phyloP scores from a whole-genome alignment of 2,888 invertebrate species.

The Drosophila macrothrix region DNA sequence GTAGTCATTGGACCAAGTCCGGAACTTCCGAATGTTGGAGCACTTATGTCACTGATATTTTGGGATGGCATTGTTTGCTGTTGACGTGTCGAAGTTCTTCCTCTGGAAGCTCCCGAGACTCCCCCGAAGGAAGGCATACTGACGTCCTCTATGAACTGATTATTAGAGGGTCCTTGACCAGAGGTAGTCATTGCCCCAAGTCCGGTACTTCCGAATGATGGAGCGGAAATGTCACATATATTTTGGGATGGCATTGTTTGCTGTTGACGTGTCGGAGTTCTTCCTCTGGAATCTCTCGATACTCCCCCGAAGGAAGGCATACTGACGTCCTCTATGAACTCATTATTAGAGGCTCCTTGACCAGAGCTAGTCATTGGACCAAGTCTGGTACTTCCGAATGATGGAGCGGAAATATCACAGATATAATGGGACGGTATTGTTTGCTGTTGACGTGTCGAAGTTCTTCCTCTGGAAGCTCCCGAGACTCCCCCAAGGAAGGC shows the following conservation, averaged over 20 bases:
- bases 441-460: neutral
- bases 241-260: neutral
- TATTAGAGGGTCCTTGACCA: neutral
- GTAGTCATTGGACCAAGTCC: neutral
- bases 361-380: neutral
- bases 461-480: neutral
- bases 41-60: accelerated
- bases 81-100: neutral
- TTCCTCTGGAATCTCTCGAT: neutral
- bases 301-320: neutral
- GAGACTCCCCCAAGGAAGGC: neutral
- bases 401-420: conserved; percentile 17
- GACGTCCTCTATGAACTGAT: neutral
- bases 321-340: neutral
- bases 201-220: neutral
- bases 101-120: neutral
- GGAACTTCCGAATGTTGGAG: neutral
- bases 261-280: neutral
- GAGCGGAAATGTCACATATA: neutral
- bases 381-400: neutral
- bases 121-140: neutral
- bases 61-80: neutral
- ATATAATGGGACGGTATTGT: conserved; percentile 5
- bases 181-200: accelerated
- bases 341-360: neutral